Evolutionary conservation across 2,797 vertebrate species (phyloP).

Genomic region (Lemur catta): DNA sequence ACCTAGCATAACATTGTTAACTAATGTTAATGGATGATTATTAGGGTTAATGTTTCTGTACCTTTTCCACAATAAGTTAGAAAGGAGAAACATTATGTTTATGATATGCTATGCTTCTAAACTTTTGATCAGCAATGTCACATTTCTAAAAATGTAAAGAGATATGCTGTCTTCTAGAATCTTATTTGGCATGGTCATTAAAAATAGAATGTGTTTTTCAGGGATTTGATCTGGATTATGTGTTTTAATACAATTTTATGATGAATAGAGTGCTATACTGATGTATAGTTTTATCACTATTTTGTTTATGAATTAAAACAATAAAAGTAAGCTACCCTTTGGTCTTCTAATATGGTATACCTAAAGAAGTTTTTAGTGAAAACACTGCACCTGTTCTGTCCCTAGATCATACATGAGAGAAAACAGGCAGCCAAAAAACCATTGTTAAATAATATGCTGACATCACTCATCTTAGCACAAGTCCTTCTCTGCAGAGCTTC

Average conservation of each 20-base stretch:
- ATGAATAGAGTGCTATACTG: not conserved
- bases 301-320: slow-evolving; percentile 11
- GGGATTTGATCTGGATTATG: not conserved
- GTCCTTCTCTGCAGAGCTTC: not conserved
- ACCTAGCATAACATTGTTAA: not conserved
- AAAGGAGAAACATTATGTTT: not conserved
- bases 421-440: not conserved
- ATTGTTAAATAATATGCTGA: not conserved
- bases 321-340: not conserved
- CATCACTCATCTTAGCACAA: not conserved
- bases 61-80: not conserved
- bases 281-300: not conserved
- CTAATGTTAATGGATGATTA: slow-evolving; percentile 3
- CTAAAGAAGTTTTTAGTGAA: slow-evolving; percentile 9
- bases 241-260: not conserved
- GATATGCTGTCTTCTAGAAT: not conserved
- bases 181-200: slow-evolving; percentile 13
- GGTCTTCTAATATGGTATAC: not conserved
- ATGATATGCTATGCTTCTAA: not conserved
- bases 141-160: slow-evolving; percentile 17
- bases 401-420: not conserved
- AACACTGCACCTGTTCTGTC: slow-evolving; percentile 13
- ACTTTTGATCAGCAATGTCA: not conserved
- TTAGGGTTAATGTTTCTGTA: not conserved
- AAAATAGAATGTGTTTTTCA: slow-evolving; percentile 26